Evolutionary conservation across 2,797 vertebrate species (phyloP), one percentile per base, ranked within the genome.

Genomic region (Microcaecilia unicolor): DNA sequence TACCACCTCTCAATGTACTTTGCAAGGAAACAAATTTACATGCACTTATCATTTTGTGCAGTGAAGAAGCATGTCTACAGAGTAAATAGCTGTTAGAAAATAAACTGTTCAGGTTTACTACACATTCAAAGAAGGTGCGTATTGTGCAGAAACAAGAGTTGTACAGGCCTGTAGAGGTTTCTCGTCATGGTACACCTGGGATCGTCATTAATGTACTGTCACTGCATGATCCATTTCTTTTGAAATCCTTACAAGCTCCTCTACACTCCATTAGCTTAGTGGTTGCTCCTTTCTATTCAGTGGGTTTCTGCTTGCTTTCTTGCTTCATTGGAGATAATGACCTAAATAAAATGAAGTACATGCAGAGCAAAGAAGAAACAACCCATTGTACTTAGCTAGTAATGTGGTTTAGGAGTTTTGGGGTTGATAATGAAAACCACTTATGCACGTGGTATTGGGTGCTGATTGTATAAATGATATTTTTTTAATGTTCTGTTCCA

Each of bases 181-280:
- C 0, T 14, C 44, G 45, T 29, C 22, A 3, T 3, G 19, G 3
- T 13, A n/a, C 2, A 1, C 8, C 2, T 2, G 28, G 9, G 22
- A 27, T 36, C 11, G 8, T 17, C 33, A 13, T 26, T 35, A 16
- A 28, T 12, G 3, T 1, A 18, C 4, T 1, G 0, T 7, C 6
- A 8, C 7, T 34, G 4, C 5, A n/a, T n/a, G 11, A 9, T 4
- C 26, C n/a, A 19, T 9, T 10, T 27, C 37, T 41, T 28, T 14
- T 7, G 7, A 3, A 4, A 18, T 25, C 10, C 28, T 2, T 6
- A 27, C n/a, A 16, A 10, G 4, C 15, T 34, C 18, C 12, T 39
- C 7, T 34, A 9, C 4, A 6, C 6, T 26, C 15, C 23, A 10
- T 26, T 4, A 32, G 13, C 34, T 8, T 17, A 22, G 2, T n/a